Conservation (phyloP, 2,888 invertebrate species). For the Pilophorus perplexus region DNA sequence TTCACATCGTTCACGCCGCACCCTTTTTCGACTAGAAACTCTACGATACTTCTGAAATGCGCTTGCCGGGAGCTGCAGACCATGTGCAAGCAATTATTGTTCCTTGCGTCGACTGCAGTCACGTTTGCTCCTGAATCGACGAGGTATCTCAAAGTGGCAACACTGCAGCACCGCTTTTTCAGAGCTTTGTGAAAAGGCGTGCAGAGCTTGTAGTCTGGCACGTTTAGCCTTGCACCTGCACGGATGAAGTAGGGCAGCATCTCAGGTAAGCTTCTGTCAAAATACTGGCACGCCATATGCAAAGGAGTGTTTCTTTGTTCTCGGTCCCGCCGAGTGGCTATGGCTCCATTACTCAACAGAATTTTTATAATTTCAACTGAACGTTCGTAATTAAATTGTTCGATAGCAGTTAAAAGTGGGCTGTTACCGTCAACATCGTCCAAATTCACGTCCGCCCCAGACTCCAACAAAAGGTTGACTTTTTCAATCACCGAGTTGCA, state of each 20-base stretch:
- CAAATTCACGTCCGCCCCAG: constrained; percentile 4
- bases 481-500: neutral
- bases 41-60: neutral
- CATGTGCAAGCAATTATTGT: constrained; percentile 9
- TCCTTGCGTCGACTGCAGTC: neutral
- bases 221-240: neutral
- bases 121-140: neutral
- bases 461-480: neutral
- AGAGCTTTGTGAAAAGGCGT: constrained; percentile 1
- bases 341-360: neutral
- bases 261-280: too few relatives aligned
- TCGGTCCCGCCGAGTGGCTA: neutral
- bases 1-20: neutral
- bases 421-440: neutral
- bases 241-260: too few relatives aligned
- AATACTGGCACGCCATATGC: neutral
- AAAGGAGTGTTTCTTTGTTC: neutral
- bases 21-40: neutral
- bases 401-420: neutral
- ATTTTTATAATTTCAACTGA: neutral
- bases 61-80: neutral
- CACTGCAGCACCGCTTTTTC: neutral
- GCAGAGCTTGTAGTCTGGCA: neutral
- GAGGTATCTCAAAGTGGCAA: neutral
- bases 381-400: neutral